phyloP scores from a whole-genome alignment of 2,797 vertebrate species.

The Malurus splendens region DNA sequence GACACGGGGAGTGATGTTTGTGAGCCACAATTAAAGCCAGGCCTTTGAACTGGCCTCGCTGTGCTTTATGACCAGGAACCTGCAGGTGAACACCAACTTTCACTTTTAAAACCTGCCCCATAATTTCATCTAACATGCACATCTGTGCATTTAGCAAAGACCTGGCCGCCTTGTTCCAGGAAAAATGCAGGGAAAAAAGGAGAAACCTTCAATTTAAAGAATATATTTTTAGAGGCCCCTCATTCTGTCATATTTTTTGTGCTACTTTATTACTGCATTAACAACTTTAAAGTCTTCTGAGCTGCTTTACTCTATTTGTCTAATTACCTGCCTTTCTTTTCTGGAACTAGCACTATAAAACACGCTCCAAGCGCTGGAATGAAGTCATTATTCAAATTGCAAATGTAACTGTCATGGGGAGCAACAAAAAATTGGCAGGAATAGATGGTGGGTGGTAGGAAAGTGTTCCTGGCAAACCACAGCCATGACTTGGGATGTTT shows the following conservation, averaged over 20 bases:
- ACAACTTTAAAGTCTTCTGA: slow-evolving; percentile 2
- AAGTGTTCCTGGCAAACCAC: not conserved
- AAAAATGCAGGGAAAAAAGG: not conserved
- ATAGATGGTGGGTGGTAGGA: not conserved
- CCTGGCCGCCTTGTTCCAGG: not conserved
- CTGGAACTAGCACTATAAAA: not conserved
- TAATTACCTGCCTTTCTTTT: slow-evolving; percentile 25
- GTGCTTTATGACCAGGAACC: slow-evolving; percentile 36
- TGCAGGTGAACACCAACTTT: slow-evolving; percentile 28
- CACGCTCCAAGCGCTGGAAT: not conserved
- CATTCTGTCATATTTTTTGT: slow-evolving; percentile 23
- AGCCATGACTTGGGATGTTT: not conserved
- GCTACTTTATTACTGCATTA: slow-evolving; percentile 1
- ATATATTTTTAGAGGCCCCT: slow-evolving; percentile 16
- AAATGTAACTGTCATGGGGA: not conserved
- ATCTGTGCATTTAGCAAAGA: not conserved
- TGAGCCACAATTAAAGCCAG: slow-evolving; percentile 47
- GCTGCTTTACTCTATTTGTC: slow-evolving; percentile 29
- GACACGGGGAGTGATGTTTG: slow-evolving; percentile 43
- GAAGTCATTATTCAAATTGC: slow-evolving; percentile 27
- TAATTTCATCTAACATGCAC: slow-evolving; percentile 21
- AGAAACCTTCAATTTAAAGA: not conserved
- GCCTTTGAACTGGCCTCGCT: slow-evolving; percentile 13
- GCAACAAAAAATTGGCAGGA: slow-evolving; percentile 14
- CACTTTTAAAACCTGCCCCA: not conserved